Percentiles rank a stretch among this genome's conserved stretches.
These are phyloP conservation scores for Chelon labrosus DNA, from an alignment of 2,797 vertebrate species.

Conservation along the genomic window DNA sequence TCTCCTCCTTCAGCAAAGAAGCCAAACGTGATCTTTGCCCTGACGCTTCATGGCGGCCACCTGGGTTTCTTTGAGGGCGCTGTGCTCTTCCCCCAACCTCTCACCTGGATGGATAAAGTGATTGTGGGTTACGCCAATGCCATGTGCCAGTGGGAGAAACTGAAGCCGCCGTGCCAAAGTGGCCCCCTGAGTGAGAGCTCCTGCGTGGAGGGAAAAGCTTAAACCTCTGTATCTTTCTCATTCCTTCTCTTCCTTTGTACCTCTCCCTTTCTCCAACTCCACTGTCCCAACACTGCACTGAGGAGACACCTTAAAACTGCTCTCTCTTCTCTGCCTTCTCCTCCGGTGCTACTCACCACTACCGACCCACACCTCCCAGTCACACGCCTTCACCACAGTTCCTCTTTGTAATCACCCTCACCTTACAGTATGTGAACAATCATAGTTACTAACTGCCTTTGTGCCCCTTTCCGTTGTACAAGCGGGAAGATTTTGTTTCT, in stretches of 20 bases:
- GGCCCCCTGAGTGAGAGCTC: conserved; percentile 79
- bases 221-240: conserved; percentile 43
- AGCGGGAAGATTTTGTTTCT: conserved; percentile 39
- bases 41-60: conserved; percentile 96
- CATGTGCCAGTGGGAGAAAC: conserved; percentile 97
- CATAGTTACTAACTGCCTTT: conserved; percentile 71
- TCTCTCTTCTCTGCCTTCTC: conserved; percentile 69
- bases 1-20: conserved; percentile 74
- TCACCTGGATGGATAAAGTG: conserved; percentile 99
- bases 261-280: conserved; percentile 18
- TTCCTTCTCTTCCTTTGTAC: conserved; percentile 13
- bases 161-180: conserved; percentile 93
- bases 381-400: conserved; percentile 52
- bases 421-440: conserved; percentile 54
- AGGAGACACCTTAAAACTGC: conserved; percentile 67
- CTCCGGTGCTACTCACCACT: conserved; percentile 62
- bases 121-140: conserved; percentile 94
- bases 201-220: conserved; percentile 82
- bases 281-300: conserved; percentile 50
- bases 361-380: conserved; percentile 22
- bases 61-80: conserved; percentile 98
- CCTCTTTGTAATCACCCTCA: conserved; percentile 66
- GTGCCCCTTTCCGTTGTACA: conserved; percentile 49
- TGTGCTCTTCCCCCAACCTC: conserved; percentile 94
- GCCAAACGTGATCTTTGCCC: conserved; percentile 90